These are phyloP conservation scores for Pluvianellus socialis DNA, from an alignment of 2,113 vertebrate genomes.

Conservation along the genomic window DNA sequence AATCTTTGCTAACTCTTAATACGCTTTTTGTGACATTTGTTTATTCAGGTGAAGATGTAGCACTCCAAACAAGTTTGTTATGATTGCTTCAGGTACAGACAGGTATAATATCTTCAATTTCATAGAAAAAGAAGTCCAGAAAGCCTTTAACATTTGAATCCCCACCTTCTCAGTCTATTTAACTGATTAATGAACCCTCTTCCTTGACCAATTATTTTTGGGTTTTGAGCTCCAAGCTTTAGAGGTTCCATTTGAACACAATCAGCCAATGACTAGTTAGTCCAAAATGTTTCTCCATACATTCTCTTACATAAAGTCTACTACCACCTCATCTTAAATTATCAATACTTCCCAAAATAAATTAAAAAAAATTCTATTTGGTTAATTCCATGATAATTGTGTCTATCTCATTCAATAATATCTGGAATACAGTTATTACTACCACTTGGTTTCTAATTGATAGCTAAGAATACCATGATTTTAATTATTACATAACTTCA, in stretches of 20 bases:
- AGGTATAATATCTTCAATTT: neutral
- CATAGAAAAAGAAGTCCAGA: neutral
- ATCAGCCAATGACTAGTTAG: neutral
- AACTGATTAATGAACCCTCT: neutral
- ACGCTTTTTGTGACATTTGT: neutral
- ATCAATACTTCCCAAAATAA: neutral
- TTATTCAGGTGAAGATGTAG: neutral
- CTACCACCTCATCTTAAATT: neutral
- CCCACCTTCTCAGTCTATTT: neutral
- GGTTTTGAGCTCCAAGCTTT: neutral
- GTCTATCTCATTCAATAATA: neutral
- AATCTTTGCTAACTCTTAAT: neutral
- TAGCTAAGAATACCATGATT: neutral
- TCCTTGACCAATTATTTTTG: neutral
- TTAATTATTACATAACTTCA: neutral
- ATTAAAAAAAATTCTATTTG: neutral
- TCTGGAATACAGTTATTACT: neutral
- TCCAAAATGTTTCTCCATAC: neutral
- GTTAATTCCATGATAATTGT: neutral
- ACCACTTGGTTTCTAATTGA: neutral
- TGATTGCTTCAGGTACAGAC: neutral
- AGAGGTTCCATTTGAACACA: neutral
- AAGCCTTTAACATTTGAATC: neutral
- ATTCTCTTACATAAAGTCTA: neutral
- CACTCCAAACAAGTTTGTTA: neutral